Base-by-base conservation (phyloP, 2,888 invertebrate species). In the Eucera pruinosa region DNA sequence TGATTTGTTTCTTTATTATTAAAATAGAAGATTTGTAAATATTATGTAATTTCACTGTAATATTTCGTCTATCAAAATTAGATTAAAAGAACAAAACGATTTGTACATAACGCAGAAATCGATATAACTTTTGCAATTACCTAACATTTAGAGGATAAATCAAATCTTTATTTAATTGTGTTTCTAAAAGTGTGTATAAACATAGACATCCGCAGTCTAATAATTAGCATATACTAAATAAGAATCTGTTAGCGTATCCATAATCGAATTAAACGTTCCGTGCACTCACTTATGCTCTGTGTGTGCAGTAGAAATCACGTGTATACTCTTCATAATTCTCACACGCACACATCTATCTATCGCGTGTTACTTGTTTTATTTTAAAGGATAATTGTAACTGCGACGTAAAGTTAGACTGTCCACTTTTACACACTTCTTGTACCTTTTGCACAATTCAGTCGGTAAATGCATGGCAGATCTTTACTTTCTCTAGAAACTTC, bases 381-480 rank as follows among this genome's bases (percentile, higher is more conserved):
- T 60, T 4, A 55, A 23, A 47, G 41, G 9, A n/a, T n/a, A n/a
- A 30, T 48, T 61, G 33, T 47, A 61, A 27, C 20, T 55, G 55
- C 39, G 18, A 61, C 55, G 30, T 69, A 61, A 60, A 39, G 33
- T 39, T 71, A 74, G 71, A 57, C n/a, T 39, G 20, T 39, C 18
- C 50, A 62, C 20, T 13, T 15, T 43, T 70, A 43, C 20, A 43
- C 13, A 57, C 7, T 47, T 7, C n/a, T 7, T 52, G 52, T 58
- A 62, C 25, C 36, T 50, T 52, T 58, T 58, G 52, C 64, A 71
- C 45, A 50, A 58, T 47, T 71, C 25, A 45, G 18, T 69, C 25
- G 18, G 13, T 6, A 48, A 58, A 41, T 54, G 71, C 64, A 64
- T 75, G 71, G 58, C 57, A 23, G 18, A 52, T 13, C 27, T 74